Conservation (phyloP, 2,113 vertebrate species). For the Lepus timidus region DNA sequence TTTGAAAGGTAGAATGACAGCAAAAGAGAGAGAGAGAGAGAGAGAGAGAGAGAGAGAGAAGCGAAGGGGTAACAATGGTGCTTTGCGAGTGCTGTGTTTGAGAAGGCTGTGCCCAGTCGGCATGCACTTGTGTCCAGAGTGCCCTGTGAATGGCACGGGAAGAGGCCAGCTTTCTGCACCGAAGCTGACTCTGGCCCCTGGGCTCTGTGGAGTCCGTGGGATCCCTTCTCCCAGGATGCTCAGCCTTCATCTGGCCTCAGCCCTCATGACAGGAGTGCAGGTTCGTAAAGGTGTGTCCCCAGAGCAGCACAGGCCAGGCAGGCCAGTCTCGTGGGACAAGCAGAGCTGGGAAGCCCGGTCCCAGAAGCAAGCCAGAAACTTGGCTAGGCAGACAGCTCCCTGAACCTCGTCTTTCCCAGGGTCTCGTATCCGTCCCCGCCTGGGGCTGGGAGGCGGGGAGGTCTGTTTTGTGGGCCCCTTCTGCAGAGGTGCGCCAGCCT, state of each 20-base stretch:
- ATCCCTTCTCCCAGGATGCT: not conserved
- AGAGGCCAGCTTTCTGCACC: not conserved
- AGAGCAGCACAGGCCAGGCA: not conserved
- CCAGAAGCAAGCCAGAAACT: not conserved
- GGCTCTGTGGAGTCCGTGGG: not conserved
- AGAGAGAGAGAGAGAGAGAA: too few species aligned
- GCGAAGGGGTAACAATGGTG: not conserved
- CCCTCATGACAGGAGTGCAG: not conserved
- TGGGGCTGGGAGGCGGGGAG: not conserved
- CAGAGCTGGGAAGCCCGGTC: rapidly evolving
- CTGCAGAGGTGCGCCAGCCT: rapidly evolving
- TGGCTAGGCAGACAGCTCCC: not conserved
- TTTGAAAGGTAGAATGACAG: too few species aligned
- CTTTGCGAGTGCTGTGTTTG: not conserved
- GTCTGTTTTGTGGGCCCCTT: not conserved
- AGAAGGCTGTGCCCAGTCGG: not conserved
- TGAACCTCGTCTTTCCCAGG: not conserved
- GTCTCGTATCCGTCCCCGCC: not conserved
- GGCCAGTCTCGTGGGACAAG: not conserved
- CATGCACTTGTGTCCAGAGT: not conserved
- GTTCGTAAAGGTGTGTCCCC: not conserved
- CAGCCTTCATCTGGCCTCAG: not conserved
- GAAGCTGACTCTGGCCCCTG: not conserved
- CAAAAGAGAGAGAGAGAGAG: too few species aligned
- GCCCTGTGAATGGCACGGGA: not conserved